These are phyloP conservation scores for Macaria liturata DNA, from an alignment of 2,888 invertebrate species.

Conservation along the genomic window DNA sequence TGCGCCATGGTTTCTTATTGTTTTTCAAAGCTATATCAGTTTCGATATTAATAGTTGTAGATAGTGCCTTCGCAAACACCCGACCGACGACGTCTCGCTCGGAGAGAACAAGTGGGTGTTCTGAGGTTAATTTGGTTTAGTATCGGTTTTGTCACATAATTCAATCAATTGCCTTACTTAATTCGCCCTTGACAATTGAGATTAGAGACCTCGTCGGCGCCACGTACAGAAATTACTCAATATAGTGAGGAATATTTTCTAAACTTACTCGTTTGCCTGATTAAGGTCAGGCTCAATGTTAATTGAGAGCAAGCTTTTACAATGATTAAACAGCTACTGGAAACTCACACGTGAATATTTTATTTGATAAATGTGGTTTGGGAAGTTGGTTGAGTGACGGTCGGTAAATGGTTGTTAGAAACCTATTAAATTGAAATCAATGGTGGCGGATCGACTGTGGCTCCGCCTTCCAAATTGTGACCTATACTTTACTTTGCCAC, in stretches of 20 bases:
- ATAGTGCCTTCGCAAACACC: background rate
- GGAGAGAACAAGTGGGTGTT: constrained; percentile 23
- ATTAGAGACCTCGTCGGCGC: constrained; percentile 19
- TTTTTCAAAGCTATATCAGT: too few species aligned
- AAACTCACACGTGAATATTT: background rate
- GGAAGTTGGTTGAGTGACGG: background rate
- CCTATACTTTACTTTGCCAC: constrained; percentile 13
- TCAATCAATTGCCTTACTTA: constrained; percentile 34
- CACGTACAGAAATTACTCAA: constrained; percentile 19
- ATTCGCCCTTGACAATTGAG: constrained; percentile 30
- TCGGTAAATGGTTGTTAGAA: constrained; percentile 43
- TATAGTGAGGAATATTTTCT: constrained; percentile 11
- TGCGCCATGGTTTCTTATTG: too few species aligned
- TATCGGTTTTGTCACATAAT: constrained; percentile 38
- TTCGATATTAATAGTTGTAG: too few species aligned
- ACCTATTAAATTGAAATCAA: constrained; percentile 39
- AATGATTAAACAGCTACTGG: background rate
- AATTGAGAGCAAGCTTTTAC: constrained; percentile 5
- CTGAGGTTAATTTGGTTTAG: constrained; percentile 39
- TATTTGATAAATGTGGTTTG: constrained; percentile 26
- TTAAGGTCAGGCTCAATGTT: constrained; percentile 11
- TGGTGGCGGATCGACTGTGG: constrained; percentile 1
- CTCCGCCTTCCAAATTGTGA: constrained; percentile 1
- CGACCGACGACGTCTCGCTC: constrained; percentile 27
- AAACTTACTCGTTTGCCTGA: constrained; percentile 7